phyloP scores from a whole-genome alignment of 2,888 invertebrate species.

The Aleiodes leptofemur region DNA sequence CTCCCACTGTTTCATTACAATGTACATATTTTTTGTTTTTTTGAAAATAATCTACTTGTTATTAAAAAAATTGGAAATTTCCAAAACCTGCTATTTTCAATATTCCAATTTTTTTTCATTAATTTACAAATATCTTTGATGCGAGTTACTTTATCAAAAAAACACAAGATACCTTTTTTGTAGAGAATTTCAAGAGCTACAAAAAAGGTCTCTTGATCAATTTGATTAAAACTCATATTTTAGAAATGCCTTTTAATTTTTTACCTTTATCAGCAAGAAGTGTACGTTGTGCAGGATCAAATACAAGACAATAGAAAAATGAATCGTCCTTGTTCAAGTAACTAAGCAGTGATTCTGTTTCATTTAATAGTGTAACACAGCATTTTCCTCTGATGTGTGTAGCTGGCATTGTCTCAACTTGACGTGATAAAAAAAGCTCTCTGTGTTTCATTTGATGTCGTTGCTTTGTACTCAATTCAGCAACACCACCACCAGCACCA shows the following conservation, averaged over 20 bases:
- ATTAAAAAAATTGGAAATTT: not conserved
- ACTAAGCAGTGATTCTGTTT: conserved; percentile 96
- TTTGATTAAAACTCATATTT: too few species aligned
- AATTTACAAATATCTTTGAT: too few species aligned
- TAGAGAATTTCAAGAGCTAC: too few species aligned
- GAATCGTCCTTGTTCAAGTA: conserved; percentile 99
- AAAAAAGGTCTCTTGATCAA: too few species aligned
- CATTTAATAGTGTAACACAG: conserved; percentile 98
- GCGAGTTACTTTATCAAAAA: too few species aligned
- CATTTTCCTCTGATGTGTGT: conserved; percentile 99
- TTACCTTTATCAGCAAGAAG: conserved; percentile 97
- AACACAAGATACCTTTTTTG: too few species aligned
- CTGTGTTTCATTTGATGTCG: conserved; percentile 97
- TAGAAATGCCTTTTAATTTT: not conserved
- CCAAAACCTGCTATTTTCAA: not conserved
- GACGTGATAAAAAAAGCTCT: conserved; percentile 97
- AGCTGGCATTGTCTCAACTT: conserved; percentile 98
- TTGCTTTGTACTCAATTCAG: conserved; percentile 87
- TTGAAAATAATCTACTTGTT: too few species aligned
- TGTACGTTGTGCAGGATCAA: conserved; percentile 99
- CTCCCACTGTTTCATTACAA: too few species aligned
- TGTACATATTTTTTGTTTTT: too few species aligned
- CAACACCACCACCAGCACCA: conserved; percentile 79
- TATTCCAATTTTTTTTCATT: too few species aligned
- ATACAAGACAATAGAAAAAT: conserved; percentile 99